A percentile compares a stretch with the other conserved stretches of the same genome.
Evolutionary conservation across 2,888 invertebrate species (phyloP).

Genomic region (Tillus elongatus): DNA sequence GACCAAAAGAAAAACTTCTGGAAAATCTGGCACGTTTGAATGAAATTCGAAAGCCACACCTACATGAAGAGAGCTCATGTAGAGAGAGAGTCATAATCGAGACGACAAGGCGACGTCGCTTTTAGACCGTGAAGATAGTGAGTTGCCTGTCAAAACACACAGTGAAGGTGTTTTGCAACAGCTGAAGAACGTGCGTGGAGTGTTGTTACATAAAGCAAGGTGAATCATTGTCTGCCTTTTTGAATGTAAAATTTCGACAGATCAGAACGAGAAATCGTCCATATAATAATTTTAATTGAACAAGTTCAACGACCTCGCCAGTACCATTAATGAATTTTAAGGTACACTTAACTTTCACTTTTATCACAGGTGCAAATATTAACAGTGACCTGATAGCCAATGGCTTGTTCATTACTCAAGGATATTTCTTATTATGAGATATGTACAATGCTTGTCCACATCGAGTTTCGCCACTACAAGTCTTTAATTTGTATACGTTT

Average conservation of each 20-base stretch:
- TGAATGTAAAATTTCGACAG: slow-evolving; percentile 32
- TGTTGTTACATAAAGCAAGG: slow-evolving; percentile 24
- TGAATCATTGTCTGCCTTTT: slow-evolving; percentile 24
- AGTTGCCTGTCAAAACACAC: too few species aligned
- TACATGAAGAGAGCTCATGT: too few species aligned
- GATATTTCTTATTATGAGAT: neutral
- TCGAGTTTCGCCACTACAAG: too few species aligned
- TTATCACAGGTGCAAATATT: slow-evolving; percentile 38
- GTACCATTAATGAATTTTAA: slow-evolving; percentile 34
- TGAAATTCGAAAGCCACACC: too few species aligned
- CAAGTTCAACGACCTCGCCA: slow-evolving; percentile 33
- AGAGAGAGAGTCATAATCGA: too few species aligned
- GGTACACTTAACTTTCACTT: slow-evolving; percentile 39
- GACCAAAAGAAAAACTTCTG: too few species aligned
- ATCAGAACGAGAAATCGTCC: slow-evolving; percentile 34
- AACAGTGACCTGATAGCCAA: slow-evolving; percentile 22
- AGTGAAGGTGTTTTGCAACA: too few species aligned
- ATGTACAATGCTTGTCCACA: too few species aligned
- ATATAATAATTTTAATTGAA: slow-evolving; percentile 23
- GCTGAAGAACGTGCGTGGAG: slow-evolving; percentile 9
- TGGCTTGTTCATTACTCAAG: neutral
- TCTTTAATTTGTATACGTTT: too few species aligned
- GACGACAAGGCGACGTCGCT: too few species aligned
- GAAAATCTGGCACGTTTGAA: too few species aligned
- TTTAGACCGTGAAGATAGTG: too few species aligned